Percentiles rank a stretch among this genome's conserved stretches.
phyloP scores from a whole-genome alignment of 1,140 invertebrate species.

The Sinonovacula constricta region DNA sequence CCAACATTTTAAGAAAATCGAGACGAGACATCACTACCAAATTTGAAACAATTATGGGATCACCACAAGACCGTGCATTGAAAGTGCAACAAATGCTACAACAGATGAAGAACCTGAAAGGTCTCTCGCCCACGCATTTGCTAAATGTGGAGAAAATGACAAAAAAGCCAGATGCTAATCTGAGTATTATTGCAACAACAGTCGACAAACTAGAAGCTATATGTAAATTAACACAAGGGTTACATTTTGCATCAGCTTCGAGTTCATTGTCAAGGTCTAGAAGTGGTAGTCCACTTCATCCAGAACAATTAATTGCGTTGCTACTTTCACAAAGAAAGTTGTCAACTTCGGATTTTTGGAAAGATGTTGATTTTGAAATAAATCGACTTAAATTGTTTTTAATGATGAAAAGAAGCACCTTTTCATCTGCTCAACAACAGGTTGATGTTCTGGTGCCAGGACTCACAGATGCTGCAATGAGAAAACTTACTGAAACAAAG shows the following conservation, averaged over 20 bases:
- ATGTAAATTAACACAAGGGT: background rate
- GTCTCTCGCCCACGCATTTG: background rate
- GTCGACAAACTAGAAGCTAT: background rate
- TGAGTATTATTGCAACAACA: background rate
- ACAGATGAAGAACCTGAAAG: background rate
- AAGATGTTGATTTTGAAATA: slow-evolving; percentile 14
- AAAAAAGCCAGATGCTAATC: background rate
- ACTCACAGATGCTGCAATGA: background rate
- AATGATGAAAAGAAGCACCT: background rate
- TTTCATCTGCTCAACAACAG: background rate
- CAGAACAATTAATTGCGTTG: background rate
- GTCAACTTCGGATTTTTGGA: slow-evolving; percentile 9
- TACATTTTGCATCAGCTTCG: background rate
- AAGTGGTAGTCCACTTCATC: background rate
- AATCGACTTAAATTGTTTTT: background rate
- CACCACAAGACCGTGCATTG: background rate
- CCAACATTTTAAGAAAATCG: slow-evolving; percentile 1
- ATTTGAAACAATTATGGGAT: background rate
- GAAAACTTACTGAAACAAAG: background rate
- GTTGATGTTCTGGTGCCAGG: background rate
- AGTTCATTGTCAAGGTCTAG: background rate
- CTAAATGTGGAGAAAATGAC: background rate
- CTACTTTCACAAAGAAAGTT: slow-evolving; percentile 2
- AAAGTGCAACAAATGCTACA: background rate
- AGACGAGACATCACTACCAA: background rate